phyloP scores from a whole-genome alignment of 35 echinoderm and acorn worm genomes.

The Heliocidaris tuberculata region DNA sequence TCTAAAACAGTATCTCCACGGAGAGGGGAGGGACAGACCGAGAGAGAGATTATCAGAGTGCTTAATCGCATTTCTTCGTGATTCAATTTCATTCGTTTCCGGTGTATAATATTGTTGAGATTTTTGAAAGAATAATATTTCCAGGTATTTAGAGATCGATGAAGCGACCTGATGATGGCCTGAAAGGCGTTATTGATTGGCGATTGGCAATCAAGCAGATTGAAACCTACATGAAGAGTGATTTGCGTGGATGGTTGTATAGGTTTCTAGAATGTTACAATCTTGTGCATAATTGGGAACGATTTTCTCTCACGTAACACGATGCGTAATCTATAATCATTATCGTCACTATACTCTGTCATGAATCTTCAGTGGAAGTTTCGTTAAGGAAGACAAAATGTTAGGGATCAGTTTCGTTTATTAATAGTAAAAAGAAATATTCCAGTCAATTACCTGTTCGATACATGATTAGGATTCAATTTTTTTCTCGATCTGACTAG shows the following conservation, averaged over 20 bases:
- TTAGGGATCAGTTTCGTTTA: no score
- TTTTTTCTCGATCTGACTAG: no score
- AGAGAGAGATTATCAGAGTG: background rate
- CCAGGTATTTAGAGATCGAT: background rate
- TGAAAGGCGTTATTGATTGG: slow-evolving; percentile 9
- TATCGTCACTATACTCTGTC: background rate
- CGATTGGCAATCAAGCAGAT: slow-evolving; percentile 1
- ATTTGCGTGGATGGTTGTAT: background rate
- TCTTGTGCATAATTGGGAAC: background rate
- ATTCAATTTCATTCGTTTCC: background rate
- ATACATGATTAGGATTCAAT: no score
- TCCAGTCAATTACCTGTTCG: no score
- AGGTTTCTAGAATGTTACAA: background rate
- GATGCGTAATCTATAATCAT: background rate
- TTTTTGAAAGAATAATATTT: background rate
- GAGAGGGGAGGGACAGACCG: background rate
- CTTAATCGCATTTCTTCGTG: background rate
- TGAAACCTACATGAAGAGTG: background rate
- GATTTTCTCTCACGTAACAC: background rate
- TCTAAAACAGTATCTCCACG: no score
- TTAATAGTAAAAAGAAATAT: no score
- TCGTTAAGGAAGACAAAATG: no score
- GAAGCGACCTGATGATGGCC: background rate
- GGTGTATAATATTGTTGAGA: background rate
- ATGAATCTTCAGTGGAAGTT: no score